Conservation (phyloP, 2,797 vertebrate genomes). For the Falco columbarius region DNA sequence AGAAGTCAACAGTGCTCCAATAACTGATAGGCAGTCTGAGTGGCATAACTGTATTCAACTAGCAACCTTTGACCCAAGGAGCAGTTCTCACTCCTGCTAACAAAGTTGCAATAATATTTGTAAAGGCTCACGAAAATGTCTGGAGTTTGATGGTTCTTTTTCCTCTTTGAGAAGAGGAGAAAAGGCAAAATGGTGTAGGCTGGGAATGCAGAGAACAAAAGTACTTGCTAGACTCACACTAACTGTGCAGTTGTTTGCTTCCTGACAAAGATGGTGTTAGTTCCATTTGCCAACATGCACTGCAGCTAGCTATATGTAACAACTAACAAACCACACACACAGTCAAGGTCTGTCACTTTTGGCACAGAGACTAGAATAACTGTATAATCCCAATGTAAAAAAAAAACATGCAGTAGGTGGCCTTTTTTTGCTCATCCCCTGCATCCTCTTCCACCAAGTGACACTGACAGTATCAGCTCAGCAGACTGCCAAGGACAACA, state of each 20-base stretch:
- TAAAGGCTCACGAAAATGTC: slow-evolving; percentile 3
- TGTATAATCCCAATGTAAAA: slow-evolving; percentile 1
- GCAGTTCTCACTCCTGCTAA: not conserved
- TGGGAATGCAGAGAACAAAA: not conserved
- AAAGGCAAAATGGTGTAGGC: not conserved
- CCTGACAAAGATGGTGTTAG: not conserved
- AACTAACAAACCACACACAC: not conserved
- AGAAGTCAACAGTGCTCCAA: not conserved
- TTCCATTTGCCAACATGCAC: not conserved
- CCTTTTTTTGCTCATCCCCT: slow-evolving; percentile 5
- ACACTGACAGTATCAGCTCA: not conserved
- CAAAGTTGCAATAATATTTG: slow-evolving; percentile 43
- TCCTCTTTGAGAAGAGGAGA: not conserved
- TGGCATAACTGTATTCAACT: not conserved
- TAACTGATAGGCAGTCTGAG: not conserved
- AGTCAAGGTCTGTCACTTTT: slow-evolving; percentile 23
- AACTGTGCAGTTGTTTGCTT: not conserved
- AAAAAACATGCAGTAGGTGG: not conserved
- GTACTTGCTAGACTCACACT: not conserved
- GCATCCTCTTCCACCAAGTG: not conserved
- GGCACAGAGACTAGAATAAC: slow-evolving; percentile 12
- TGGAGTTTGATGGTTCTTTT: not conserved
- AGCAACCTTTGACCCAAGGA: slow-evolving; percentile 12
- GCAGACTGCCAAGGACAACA: not conserved
- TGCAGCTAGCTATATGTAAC: not conserved